phyloP scores from a whole-genome alignment of 2,113 vertebrate genomes.

The Ondatra zibethicus region DNA sequence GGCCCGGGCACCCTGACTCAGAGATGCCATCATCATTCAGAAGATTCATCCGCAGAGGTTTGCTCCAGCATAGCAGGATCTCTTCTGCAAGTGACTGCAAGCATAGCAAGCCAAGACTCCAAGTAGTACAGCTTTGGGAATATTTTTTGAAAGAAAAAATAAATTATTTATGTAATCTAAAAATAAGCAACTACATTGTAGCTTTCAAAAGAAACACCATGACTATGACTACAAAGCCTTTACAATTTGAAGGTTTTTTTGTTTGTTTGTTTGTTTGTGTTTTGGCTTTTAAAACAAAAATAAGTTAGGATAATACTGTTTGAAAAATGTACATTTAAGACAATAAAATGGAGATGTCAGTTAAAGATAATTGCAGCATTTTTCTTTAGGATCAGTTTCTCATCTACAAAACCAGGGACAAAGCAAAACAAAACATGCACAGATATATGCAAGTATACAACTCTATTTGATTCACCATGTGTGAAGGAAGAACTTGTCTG shows the following conservation, averaged over 20 bases:
- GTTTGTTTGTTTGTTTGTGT: background rate
- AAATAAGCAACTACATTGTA: background rate
- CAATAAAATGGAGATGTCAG: background rate
- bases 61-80: background rate
- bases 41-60: no score
- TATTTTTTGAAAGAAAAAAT: no score
- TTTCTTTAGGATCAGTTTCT: background rate
- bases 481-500: background rate
- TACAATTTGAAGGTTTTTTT: conserved; percentile 2
- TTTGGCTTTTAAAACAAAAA: conserved; percentile 22
- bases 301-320: background rate
- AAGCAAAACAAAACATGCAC: background rate
- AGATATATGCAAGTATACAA: no score
- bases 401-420: background rate
- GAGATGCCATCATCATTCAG: background rate
- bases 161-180: no score
- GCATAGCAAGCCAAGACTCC: background rate
- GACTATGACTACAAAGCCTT: background rate
- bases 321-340: conserved; percentile 4
- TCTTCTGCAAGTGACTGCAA: background rate
- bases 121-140: no score
- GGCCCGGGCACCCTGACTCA: background rate
- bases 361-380: background rate
- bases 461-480: background rate
- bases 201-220: background rate